Conservation (phyloP, 2,797 vertebrate genomes). For the Eurystomus glaucurus region DNA sequence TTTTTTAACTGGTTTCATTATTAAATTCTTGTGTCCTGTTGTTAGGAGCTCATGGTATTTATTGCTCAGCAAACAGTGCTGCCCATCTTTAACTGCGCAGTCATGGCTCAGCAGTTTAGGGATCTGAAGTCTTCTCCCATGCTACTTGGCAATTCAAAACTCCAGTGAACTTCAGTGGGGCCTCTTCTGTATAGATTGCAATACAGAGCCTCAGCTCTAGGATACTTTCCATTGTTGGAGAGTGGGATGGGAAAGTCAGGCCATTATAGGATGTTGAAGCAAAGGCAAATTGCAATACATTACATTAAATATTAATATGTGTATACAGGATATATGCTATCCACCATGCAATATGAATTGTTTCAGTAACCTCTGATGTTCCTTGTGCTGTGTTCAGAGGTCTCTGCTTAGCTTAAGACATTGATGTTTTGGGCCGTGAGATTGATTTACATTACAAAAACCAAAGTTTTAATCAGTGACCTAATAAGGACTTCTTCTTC, state of each 20-base stretch:
- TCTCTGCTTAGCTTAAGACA: not conserved
- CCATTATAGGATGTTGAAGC: slow-evolving; percentile 4
- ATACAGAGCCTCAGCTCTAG: not conserved
- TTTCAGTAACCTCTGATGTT: not conserved
- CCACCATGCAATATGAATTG: not conserved
- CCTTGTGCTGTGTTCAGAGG: not conserved
- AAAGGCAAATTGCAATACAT: slow-evolving; percentile 30
- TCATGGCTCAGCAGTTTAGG: not conserved
- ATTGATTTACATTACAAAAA: not conserved
- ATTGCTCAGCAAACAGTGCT: not conserved
- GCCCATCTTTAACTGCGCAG: not conserved
- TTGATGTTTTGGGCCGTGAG: not conserved
- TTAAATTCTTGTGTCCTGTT: not conserved
- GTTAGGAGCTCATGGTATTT: not conserved
- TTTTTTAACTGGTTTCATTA: not conserved
- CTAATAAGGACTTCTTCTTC: not conserved
- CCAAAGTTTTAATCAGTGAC: not conserved
- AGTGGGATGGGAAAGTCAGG: not conserved
- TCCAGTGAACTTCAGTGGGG: not conserved
- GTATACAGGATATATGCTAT: not conserved
- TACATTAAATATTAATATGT: slow-evolving; percentile 69
- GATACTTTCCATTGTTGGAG: not conserved
- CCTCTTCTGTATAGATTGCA: not conserved
- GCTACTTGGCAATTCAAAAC: not conserved
- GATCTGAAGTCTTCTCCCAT: not conserved